Evolutionary conservation across 1,140 invertebrate species (phyloP).

Genomic region (Heliconius eleuchia): DNA sequence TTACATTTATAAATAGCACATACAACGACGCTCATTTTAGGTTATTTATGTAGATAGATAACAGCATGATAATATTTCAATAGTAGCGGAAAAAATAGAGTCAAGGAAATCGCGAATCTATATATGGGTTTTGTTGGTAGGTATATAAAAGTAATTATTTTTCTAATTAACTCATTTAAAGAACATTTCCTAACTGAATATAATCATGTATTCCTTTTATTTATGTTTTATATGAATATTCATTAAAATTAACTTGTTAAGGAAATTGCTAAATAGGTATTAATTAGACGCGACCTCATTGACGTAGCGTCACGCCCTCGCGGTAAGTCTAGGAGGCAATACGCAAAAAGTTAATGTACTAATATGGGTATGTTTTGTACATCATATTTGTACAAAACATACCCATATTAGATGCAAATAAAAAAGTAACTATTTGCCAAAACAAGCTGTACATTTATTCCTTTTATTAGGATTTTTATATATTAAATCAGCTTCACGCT

Average conservation of each 20-base stretch:
- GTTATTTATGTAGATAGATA: neutral
- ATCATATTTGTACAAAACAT: neutral
- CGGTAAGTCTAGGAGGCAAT: neutral
- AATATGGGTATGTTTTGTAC: too few relatives aligned
- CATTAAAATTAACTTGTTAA: conserved; percentile 51
- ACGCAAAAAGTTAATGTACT: neutral
- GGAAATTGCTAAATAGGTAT: conserved; percentile 52
- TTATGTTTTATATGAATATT: conserved; percentile 47
- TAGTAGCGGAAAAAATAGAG: neutral
- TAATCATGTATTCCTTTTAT: neutral
- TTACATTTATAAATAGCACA: neutral
- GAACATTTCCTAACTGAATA: neutral
- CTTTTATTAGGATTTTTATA: too few relatives aligned
- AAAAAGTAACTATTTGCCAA: too few relatives aligned
- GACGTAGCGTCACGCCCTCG: neutral
- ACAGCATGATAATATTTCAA: neutral
- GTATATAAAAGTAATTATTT: neutral
- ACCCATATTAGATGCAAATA: neutral
- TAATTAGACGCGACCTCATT: conserved; percentile 48
- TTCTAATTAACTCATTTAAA: neutral
- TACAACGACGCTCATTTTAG: neutral
- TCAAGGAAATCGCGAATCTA: neutral
- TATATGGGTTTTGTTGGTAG: neutral
- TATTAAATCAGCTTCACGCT: too few relatives aligned
- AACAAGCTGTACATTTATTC: too few relatives aligned